Conservation (phyloP, 1,140 invertebrate species). For the Heterodera schachtii region DNA sequence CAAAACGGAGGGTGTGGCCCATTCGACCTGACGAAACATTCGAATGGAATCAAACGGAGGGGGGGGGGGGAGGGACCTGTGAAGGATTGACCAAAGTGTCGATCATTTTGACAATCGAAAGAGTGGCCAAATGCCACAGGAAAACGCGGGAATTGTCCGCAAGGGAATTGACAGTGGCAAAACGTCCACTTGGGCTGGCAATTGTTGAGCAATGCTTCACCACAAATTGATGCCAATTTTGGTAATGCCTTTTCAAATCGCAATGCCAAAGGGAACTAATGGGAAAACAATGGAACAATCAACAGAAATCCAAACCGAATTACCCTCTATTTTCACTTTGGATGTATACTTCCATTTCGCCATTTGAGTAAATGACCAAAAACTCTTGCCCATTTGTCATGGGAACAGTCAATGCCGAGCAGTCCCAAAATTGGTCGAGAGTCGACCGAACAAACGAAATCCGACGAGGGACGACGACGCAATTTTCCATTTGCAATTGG, state of each 20-base stretch:
- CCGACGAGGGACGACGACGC: constrained; percentile 10
- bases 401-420: background rate
- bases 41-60: constrained; percentile 7
- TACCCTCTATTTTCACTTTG: constrained; percentile 5
- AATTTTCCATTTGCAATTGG: constrained; percentile 27
- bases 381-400: constrained; percentile 17
- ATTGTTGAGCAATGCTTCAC: constrained; percentile 15
- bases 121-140: background rate
- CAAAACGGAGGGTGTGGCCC: constrained; percentile 9
- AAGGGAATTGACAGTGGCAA: constrained; percentile 19
- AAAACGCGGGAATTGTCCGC: background rate
- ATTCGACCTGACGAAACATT: constrained; percentile 16
- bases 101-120: background rate
- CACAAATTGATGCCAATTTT: constrained; percentile 21
- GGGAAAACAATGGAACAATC: no score
- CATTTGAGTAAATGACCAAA: constrained; percentile 16
- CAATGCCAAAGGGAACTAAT: background rate
- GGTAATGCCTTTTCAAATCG: constrained; percentile 2
- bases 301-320: no score
- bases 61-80: constrained; percentile 1
- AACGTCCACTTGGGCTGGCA: background rate
- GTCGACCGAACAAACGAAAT: constrained; percentile 29
- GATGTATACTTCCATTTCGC: constrained; percentile 19
- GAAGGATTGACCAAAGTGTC: constrained; percentile 29
- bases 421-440: constrained; percentile 27